These are phyloP conservation scores for Mayetiola destructor DNA, from an alignment of 2,888 invertebrate species.

Conservation along the genomic window DNA sequence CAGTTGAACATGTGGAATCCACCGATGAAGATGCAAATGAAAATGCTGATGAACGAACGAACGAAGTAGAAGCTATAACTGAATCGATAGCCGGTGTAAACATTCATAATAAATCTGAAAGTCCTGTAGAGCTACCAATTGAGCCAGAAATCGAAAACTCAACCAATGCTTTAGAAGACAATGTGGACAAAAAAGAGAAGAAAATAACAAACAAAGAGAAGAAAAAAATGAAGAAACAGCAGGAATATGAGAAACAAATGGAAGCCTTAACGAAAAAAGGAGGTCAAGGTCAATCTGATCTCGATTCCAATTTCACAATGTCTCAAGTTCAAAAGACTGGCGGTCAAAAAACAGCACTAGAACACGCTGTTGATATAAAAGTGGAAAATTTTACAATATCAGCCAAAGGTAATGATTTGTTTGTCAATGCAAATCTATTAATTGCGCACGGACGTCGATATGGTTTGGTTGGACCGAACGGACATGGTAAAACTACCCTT, in stretches of 20 bases:
- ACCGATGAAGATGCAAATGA: conserved; percentile 26
- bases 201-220: conserved; percentile 83
- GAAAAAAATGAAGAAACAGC: conserved; percentile 76
- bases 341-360: conserved; percentile 63
- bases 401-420: conserved; percentile 93
- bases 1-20: neutral
- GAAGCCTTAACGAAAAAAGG: conserved; percentile 74
- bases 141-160: conserved; percentile 24
- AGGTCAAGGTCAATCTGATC: conserved; percentile 75
- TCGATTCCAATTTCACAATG: conserved; percentile 90
- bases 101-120: too few relatives aligned
- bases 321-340: conserved; percentile 64
- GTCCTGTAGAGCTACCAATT: conserved; percentile 16
- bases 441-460: conserved; percentile 91
- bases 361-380: conserved; percentile 94
- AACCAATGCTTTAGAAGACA: conserved; percentile 9
- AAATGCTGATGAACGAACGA: conserved; percentile 18
- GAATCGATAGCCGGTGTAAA: neutral
- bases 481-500: conserved; percentile 96
- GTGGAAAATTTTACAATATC: conserved; percentile 96
- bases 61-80: neutral
- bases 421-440: conserved; percentile 85
- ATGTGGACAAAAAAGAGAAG: conserved; percentile 39
- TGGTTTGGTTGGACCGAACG: conserved; percentile 97
- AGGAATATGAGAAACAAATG: conserved; percentile 78